A percentile compares a stretch with the other conserved stretches of the same genome.
phyloP scores from a whole-genome alignment of 2,113 vertebrate genomes.

The Microcebus jonahi region DNA sequence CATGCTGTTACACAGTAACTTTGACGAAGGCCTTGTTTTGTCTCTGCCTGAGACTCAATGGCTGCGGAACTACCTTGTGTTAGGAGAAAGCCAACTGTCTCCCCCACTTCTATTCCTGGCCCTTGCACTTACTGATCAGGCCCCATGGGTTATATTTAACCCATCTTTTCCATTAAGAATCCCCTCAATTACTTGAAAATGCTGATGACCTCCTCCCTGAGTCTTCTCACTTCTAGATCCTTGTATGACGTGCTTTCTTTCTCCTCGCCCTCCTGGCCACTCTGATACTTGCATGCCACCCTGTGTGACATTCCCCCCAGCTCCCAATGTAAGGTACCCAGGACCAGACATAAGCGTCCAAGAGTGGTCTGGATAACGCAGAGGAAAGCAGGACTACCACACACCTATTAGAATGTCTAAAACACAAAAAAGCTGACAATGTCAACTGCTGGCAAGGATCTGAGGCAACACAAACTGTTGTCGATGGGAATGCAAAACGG shows the following conservation, averaged over 20 bases:
- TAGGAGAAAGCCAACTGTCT: neutral
- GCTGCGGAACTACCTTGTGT: neutral
- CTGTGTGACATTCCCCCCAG: neutral
- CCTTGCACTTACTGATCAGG: neutral
- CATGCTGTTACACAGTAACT: neutral
- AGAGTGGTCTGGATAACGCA: neutral
- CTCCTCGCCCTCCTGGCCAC: neutral
- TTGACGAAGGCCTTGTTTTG: neutral
- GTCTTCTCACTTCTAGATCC: neutral
- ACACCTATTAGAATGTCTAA: neutral
- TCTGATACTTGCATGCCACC: neutral
- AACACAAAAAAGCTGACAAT: neutral
- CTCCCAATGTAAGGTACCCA: neutral
- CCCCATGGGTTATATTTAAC: neutral
- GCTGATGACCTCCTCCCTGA: neutral
- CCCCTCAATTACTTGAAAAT: neutral
- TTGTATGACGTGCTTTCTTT: neutral
- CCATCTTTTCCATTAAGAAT: neutral
- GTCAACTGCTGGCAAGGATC: neutral
- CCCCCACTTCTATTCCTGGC: neutral
- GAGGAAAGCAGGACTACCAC: neutral
- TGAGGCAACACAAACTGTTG: neutral
- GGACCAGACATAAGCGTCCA: neutral
- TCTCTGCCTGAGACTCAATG: neutral
- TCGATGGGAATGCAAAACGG: neutral